Evolutionary conservation across 2,888 invertebrate species (phyloP), one percentile per base, ranked within the genome.

Genomic region (Philereme transversata): DNA sequence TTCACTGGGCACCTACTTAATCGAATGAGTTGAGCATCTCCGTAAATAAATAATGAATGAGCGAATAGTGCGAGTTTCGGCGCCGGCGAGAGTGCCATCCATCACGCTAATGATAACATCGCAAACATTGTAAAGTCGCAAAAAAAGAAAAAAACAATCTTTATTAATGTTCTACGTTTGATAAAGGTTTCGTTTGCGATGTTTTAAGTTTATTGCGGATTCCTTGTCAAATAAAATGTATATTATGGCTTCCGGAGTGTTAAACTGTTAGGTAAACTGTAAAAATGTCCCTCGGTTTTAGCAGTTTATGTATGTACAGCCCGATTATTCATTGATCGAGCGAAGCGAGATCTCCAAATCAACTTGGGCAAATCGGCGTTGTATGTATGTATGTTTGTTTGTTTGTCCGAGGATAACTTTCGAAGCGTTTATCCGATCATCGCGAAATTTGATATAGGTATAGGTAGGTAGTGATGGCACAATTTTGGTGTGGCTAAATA

Each of bases 101-200:
- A 59, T 59, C 53, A 46, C 50, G 45, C 49, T 50, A 50, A 36
- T 44, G 58, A 52, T 44, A 52, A 41, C 40, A 34, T 34, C 34
- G 3, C 38, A n/a, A n/a, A n/a, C n/a, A n/a, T n/a, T n/a, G 41
- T 9, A 5, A 8, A 9, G 7, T 40, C 40, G 40, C 40, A 6
- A 6, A 5, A 36, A 1, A 36, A 36, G 40, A 40, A 7, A 40
- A 4, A 8, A 7, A 40, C 40, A 38, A 6, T 7, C 36, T 6
- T 38, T 7, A 4, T 38, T 22, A 22, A 2, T 22, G 1, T 3
- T 5, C 36, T 38, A 38, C 7, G 36, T 6, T 38, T 38, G 5
- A 38, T 38, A 38, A 3, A 6, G 36, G 4, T 1, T 38, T 38
- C 36, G 7, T 38, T 5, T 38, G n/a, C 8, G 11, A 10, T 8